Base-by-base conservation (phyloP, 2,113 vertebrate species). In the Mirounga angustirostris region DNA sequence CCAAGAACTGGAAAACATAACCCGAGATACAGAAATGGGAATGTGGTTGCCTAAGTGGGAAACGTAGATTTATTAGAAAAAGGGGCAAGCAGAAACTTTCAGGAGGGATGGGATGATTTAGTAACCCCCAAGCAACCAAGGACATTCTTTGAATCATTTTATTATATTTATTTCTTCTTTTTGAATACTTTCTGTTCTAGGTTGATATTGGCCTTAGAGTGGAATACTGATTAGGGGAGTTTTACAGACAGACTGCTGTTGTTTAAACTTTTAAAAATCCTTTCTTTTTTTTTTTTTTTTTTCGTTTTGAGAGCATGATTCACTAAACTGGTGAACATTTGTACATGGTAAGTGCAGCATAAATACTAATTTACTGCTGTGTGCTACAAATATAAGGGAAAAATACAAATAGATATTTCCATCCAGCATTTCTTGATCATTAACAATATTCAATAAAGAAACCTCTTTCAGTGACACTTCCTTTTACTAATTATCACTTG, bases 401-500 rank as follows among this genome's bases (percentile, higher is more conserved):
- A 91, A 96, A 87, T 54, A 12, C 0, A 86, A 94, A 7, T 79
- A 82, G 81, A 71, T 59, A 6, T 78, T 89, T 87, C n/a, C 26
- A 94, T 13, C 85, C 67, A 52, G 46, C 26, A 90, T 89, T 13
- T 74, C 1, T 82, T 90, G 15, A 50, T 96, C 5, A 61, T 95
- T 83, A 94, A 50, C 33, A 88, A 90, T 46, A 80, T 78, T 80
- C 69, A 95, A 26, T 94, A 26, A 73, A 54, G 87, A 89, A 63
- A 36, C 46, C 10, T 93, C 54, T 89, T 96, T 74, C 86, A 76
- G 0, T 50, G 16, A 16, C 36, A 63, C 8, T 96, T 96, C 63
- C 24, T 97, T 97, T 92, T 88, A 92, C 36, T 7, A 52, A 30
- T 95, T 84, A 83, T 46, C 63, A 22, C 89, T 96, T 43, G 40